A percentile compares a stretch with the other conserved stretches of the same genome.
These are phyloP conservation scores for Drosophila rubida DNA, from an alignment of 2,888 invertebrate species.

Conservation along the genomic window DNA sequence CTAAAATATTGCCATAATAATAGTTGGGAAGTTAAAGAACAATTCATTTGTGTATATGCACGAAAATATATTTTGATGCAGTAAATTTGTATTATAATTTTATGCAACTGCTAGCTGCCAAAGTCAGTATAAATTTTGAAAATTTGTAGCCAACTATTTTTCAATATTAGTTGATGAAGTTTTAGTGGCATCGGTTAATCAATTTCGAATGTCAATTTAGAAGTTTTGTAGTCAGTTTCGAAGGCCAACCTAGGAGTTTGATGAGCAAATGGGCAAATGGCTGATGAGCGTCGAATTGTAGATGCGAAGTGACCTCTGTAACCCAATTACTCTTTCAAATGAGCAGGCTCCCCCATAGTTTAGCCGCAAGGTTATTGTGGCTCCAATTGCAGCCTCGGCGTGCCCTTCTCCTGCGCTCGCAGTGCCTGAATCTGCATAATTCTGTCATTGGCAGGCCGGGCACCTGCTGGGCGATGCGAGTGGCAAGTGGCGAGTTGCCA, in stretches of 20 bases:
- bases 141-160: not conserved
- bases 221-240: not conserved
- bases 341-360: not conserved
- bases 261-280: not conserved
- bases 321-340: not conserved
- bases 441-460: constrained; percentile 5
- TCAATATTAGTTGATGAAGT: not conserved
- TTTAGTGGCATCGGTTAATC: not conserved
- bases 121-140: too few relatives aligned
- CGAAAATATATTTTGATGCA: too few relatives aligned
- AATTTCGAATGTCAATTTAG: not conserved
- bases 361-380: constrained; percentile 1
- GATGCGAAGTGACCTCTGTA: constrained; percentile 1
- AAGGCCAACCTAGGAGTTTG: not conserved
- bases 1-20: too few relatives aligned
- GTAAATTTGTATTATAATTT: too few relatives aligned
- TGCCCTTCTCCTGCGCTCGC: constrained; percentile 9
- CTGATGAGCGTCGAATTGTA: constrained; percentile 27
- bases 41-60: too few relatives aligned
- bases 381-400: not conserved
- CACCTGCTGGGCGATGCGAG: constrained; percentile 57
- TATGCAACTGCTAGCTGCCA: too few relatives aligned
- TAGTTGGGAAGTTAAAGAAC: too few relatives aligned
- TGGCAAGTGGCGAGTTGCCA: not conserved
- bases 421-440: constrained; percentile 18